A percentile compares a stretch with the other conserved stretches of the same genome.
These are phyloP conservation scores for Saimiri boliviensis DNA, from an alignment of 2,113 vertebrate genomes.

Conservation along the genomic window DNA sequence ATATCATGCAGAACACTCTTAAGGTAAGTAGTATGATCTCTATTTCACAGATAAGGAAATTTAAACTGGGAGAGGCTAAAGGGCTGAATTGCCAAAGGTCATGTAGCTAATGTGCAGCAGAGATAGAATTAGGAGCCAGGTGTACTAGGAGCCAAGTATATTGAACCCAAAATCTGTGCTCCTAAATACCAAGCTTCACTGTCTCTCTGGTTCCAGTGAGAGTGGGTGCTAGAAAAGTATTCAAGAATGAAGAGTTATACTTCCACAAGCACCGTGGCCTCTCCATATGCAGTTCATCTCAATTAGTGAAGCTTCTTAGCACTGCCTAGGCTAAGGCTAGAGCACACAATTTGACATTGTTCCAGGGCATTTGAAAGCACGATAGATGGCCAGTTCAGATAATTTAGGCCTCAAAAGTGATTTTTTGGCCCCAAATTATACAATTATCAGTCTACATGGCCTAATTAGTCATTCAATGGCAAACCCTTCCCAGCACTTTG, in stretches of 20 bases:
- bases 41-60: background rate
- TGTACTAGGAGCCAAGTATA: background rate
- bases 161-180: background rate
- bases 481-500: conserved; percentile 8
- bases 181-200: background rate
- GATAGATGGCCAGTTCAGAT: conserved; percentile 32
- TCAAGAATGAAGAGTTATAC: background rate
- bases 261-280: background rate
- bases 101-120: background rate
- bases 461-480: conserved; percentile 56
- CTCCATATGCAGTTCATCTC: background rate
- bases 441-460: conserved; percentile 38
- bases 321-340: background rate
- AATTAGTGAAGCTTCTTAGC: background rate
- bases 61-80: conserved; percentile 1
- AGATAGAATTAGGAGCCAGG: background rate
- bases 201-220: background rate
- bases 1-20: background rate
- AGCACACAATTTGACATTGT: background rate
- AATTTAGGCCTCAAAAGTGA: conserved; percentile 38
- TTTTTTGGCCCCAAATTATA: conserved; percentile 27
- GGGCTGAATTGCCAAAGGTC: background rate
- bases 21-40: background rate
- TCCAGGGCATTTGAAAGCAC: conserved; percentile 7
- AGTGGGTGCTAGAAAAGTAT: background rate